These are phyloP conservation scores for Pomacea canaliculata DNA, from an alignment of 2,888 invertebrate species.

Conservation along the genomic window DNA sequence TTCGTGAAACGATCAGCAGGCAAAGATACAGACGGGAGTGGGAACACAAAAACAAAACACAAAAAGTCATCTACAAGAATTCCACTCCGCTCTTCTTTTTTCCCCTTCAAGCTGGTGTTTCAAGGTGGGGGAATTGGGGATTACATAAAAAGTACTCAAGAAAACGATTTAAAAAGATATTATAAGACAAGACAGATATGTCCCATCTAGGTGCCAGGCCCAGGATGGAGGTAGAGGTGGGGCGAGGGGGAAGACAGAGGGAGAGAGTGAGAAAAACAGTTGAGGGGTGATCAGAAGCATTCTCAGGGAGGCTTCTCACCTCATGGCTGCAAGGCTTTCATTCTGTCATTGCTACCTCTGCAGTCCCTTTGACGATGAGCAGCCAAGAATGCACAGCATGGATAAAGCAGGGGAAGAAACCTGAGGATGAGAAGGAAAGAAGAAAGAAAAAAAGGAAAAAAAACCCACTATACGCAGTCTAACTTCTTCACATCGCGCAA, in stretches of 20 bases:
- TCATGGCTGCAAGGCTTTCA: not conserved
- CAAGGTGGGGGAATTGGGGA: too few species aligned
- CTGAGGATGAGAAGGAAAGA: not conserved
- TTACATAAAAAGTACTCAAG: too few species aligned
- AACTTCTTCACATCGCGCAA: too few species aligned
- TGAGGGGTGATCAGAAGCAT: not conserved
- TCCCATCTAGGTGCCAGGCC: not conserved
- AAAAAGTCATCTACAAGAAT: too few species aligned
- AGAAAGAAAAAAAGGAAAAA: not conserved
- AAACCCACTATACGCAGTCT: too few species aligned
- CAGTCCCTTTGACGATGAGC: not conserved
- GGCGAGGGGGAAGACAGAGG: not conserved
- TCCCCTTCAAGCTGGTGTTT: too few species aligned
- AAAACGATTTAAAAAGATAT: not conserved
- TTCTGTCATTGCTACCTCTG: not conserved
- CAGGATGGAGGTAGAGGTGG: not conserved
- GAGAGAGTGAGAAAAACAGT: slow-evolving; percentile 4
- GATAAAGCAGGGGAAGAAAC: not conserved
- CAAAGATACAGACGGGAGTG: too few species aligned
- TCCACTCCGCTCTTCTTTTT: too few species aligned
- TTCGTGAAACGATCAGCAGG: too few species aligned
- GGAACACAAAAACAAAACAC: too few species aligned
- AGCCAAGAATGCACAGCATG: not conserved
- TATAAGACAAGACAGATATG: not conserved
- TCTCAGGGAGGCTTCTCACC: not conserved